phyloP scores from a whole-genome alignment of 2,888 invertebrate species.

The Aspidiotus destructor region DNA sequence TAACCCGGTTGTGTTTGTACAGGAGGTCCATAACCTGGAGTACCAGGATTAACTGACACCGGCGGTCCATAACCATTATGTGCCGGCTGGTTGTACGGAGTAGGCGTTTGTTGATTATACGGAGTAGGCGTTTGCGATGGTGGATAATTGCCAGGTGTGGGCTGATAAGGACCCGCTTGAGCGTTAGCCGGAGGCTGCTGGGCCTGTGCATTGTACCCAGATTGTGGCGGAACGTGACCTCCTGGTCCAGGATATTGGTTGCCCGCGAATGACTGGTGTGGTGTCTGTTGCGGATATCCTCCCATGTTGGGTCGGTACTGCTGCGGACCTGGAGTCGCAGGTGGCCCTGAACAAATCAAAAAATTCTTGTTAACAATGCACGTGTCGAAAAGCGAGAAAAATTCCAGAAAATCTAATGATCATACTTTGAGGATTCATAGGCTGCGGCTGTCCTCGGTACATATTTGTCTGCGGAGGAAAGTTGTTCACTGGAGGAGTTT shows the following conservation, averaged over 20 bases:
- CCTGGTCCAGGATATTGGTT: slow-evolving; percentile 47
- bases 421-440: slow-evolving; percentile 37
- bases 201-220: slow-evolving; percentile 25
- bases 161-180: slow-evolving; percentile 30
- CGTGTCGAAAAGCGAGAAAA: background rate
- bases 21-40: slow-evolving; percentile 26
- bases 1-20: slow-evolving; percentile 22
- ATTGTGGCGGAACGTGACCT: slow-evolving; percentile 22
- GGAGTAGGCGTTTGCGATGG: slow-evolving; percentile 10
- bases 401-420: background rate
- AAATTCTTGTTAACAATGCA: background rate
- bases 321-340: slow-evolving; percentile 44
- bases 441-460: slow-evolving; percentile 33
- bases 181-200: slow-evolving; percentile 24
- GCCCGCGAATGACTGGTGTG: slow-evolving; percentile 52
- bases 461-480: slow-evolving; percentile 22
- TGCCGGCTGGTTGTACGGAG: slow-evolving; percentile 33
- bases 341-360: slow-evolving; percentile 20
- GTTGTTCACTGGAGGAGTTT: slow-evolving; percentile 22
- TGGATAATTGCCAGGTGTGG: slow-evolving; percentile 27
- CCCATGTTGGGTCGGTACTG: slow-evolving; percentile 46
- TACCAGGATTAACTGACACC: slow-evolving; percentile 21
- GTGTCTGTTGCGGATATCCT: slow-evolving; percentile 57
- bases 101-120: background rate
- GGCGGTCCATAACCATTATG: slow-evolving; percentile 31